Percentiles rank a stretch among this genome's conserved stretches.
These are phyloP conservation scores for Albula goreensis DNA, from an alignment of 2,113 vertebrate genomes.

Conservation along the genomic window DNA sequence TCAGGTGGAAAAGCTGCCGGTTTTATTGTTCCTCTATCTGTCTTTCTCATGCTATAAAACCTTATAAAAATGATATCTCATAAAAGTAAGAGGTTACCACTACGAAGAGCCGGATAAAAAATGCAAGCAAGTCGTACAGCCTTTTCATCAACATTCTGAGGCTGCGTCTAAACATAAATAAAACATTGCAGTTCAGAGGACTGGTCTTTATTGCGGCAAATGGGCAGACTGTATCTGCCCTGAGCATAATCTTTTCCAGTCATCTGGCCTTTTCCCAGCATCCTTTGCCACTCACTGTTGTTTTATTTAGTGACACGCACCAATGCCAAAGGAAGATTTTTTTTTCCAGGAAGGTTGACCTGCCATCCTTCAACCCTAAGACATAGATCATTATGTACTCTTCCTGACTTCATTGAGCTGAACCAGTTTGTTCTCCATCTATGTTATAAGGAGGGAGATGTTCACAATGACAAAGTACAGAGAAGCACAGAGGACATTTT, in stretches of 20 bases:
- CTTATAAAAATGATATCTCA: background rate
- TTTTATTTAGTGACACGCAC: background rate
- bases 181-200: background rate
- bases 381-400: background rate
- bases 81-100: background rate
- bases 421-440: background rate
- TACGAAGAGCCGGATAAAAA: background rate
- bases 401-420: background rate
- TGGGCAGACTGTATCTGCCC: background rate
- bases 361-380: background rate
- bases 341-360: background rate
- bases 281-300: background rate
- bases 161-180: background rate
- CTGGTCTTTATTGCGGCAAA: background rate
- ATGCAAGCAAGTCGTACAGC: background rate
- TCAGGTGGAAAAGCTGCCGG: background rate
- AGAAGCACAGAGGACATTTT: background rate
- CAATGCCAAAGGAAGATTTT: background rate
- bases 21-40: conserved; percentile 1
- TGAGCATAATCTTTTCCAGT: background rate
- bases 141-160: background rate
- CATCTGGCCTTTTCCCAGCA: background rate
- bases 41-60: background rate
- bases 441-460: background rate
- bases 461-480: background rate